A percentile compares a stretch with the other conserved stretches of the same genome.
Conservation (phyloP, 2,797 vertebrate genomes). For the Notolabrus celidotus region DNA sequence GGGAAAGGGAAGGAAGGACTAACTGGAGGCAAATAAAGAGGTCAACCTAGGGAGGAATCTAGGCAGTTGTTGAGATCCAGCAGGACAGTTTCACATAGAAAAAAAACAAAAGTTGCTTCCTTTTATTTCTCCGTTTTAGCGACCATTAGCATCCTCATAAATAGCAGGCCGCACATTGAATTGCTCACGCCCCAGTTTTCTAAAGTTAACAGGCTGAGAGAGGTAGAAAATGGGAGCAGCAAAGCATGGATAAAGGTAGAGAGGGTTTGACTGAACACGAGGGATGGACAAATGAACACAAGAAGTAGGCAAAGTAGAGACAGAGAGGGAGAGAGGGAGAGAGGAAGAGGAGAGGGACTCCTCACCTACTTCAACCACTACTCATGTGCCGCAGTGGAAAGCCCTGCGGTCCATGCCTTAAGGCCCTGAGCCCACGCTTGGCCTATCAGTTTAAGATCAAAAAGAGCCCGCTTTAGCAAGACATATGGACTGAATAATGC, state of each 20-base stretch:
- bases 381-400: constrained; percentile 71
- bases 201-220: constrained; percentile 73
- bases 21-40: constrained; percentile 51
- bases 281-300: constrained; percentile 71
- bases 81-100: constrained; percentile 37
- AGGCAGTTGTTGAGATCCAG: constrained; percentile 39
- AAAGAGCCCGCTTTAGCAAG: constrained; percentile 81
- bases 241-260: constrained; percentile 75
- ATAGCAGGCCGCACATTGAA: constrained; percentile 42
- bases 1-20: constrained; percentile 26
- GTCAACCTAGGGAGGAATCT: constrained; percentile 42
- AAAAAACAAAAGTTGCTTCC: constrained; percentile 22
- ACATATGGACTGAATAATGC: constrained; percentile 86
- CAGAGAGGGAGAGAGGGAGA: background rate
- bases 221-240: constrained; percentile 78
- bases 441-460: constrained; percentile 85
- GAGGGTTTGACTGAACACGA: constrained; percentile 57
- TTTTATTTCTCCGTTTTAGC: constrained; percentile 33
- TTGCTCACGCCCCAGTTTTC: constrained; percentile 77
- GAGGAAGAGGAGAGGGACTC: constrained; percentile 48
- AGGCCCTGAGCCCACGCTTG: constrained; percentile 80
- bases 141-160: constrained; percentile 45
- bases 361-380: constrained; percentile 67
- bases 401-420: constrained; percentile 77
- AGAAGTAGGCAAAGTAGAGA: constrained; percentile 34